A percentile compares a stretch with the other conserved stretches of the same genome.
Evolutionary conservation across 2,888 invertebrate genomes (phyloP).

Genomic region (Folsomia manolachei): DNA sequence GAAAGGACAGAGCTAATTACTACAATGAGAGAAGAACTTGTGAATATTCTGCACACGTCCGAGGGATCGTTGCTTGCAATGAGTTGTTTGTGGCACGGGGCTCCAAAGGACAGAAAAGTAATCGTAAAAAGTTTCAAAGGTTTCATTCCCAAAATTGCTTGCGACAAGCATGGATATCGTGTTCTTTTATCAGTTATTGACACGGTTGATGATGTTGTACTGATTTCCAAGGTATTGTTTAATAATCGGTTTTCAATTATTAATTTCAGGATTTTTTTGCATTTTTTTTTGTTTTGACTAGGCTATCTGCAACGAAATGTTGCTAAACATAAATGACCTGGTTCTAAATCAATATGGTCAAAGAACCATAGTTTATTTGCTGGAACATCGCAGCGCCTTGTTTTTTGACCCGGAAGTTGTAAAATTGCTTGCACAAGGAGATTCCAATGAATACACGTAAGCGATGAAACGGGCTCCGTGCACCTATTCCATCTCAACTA

Average conservation of each 20-base stretch:
- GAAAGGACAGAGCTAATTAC: slow-evolving; percentile 74
- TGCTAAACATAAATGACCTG: slow-evolving; percentile 66
- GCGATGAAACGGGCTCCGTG: background rate
- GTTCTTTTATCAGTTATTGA: slow-evolving; percentile 81
- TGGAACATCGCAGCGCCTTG: slow-evolving; percentile 74
- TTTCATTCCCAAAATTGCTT: slow-evolving; percentile 72
- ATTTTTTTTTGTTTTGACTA: too few relatives aligned
- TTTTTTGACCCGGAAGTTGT: slow-evolving; percentile 81
- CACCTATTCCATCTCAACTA: too few relatives aligned
- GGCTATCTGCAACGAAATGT: slow-evolving; percentile 66
- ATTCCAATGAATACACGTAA: slow-evolving; percentile 64
- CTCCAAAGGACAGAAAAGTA: slow-evolving; percentile 60
- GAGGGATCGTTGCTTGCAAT: slow-evolving; percentile 78
- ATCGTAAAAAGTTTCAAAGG: slow-evolving; percentile 86
- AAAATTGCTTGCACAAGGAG: slow-evolving; percentile 70
- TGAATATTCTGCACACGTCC: slow-evolving; percentile 69
- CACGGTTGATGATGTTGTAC: slow-evolving; percentile 85
- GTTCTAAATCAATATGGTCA: slow-evolving; percentile 77
- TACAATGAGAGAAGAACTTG: slow-evolving; percentile 66
- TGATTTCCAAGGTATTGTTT: slow-evolving; percentile 70
- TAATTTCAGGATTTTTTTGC: slow-evolving; percentile 8
- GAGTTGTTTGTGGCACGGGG: slow-evolving; percentile 81
- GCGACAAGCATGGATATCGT: slow-evolving; percentile 83
- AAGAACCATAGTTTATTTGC: slow-evolving; percentile 81
- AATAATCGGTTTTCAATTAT: too few relatives aligned